Percentiles rank a stretch among this genome's conserved stretches.
Evolutionary conservation across 2,113 vertebrate genomes (phyloP).

Genomic region (Cynopterus brachyotis): DNA sequence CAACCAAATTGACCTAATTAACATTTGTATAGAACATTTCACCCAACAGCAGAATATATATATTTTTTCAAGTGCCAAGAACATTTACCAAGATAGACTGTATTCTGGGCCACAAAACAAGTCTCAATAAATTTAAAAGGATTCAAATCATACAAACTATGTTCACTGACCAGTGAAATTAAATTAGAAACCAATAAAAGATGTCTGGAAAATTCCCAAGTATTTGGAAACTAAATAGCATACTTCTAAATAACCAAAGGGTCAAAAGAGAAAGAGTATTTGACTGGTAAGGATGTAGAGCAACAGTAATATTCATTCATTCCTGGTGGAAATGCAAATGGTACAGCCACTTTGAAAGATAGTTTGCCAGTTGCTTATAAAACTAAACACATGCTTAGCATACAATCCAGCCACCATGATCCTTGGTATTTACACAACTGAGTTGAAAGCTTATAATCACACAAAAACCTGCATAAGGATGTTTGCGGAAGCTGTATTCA

Average conservation of each 20-base stretch:
- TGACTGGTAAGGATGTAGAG: background rate
- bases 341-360: background rate
- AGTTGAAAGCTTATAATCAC: background rate
- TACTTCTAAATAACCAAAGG: background rate
- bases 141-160: background rate
- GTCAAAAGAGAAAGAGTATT: background rate
- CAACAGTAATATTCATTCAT: background rate
- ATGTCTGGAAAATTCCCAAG: background rate
- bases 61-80: background rate
- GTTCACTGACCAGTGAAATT: background rate
- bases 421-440: background rate
- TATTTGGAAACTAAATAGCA: background rate
- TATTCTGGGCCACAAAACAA: background rate
- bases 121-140: background rate
- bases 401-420: background rate
- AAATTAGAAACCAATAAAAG: slow-evolving; percentile 30
- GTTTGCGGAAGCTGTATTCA: background rate
- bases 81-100: background rate
- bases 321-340: background rate
- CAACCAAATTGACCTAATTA: background rate
- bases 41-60: background rate
- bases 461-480: background rate
- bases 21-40: background rate
- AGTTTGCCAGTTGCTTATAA: background rate
- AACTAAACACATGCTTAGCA: background rate